Percentiles rank a stretch among this genome's conserved stretches.
Conservation (phyloP, 2,797 vertebrate species). For the Rhynchonycteris naso region DNA sequence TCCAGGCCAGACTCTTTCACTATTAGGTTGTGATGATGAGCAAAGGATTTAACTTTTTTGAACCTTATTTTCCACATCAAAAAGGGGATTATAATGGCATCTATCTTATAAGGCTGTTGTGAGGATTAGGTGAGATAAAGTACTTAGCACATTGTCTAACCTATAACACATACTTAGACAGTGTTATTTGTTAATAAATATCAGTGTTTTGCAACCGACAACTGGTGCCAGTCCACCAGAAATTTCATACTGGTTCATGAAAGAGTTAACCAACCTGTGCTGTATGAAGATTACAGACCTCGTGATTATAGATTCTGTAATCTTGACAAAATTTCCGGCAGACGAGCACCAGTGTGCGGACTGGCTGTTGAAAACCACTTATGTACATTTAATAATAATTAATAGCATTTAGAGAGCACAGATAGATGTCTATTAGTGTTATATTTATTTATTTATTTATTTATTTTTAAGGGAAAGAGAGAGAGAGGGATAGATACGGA, state of each 20-base stretch:
- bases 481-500: no score
- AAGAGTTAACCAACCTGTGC: no score
- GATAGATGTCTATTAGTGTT: neutral
- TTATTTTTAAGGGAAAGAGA: no score
- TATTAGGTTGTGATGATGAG: neutral
- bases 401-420: neutral
- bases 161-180: conserved; percentile 49
- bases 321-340: no score
- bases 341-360: no score
- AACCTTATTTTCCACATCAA: neutral
- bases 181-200: neutral
- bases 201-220: neutral
- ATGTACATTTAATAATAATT: neutral
- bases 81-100: neutral
- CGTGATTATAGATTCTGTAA: no score
- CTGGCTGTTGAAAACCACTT: no score
- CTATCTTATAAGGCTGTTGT: conserved; percentile 1
- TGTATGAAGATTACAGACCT: no score
- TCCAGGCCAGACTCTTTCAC: neutral
- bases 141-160: conserved; percentile 18
- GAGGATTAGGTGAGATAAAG: conserved; percentile 39
- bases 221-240: no score
- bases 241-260: no score
- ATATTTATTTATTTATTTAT: no score
- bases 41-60: conserved; percentile 24